These are phyloP conservation scores for Progne subis DNA, from an alignment of 2,113 vertebrate genomes.

Conservation along the genomic window DNA sequence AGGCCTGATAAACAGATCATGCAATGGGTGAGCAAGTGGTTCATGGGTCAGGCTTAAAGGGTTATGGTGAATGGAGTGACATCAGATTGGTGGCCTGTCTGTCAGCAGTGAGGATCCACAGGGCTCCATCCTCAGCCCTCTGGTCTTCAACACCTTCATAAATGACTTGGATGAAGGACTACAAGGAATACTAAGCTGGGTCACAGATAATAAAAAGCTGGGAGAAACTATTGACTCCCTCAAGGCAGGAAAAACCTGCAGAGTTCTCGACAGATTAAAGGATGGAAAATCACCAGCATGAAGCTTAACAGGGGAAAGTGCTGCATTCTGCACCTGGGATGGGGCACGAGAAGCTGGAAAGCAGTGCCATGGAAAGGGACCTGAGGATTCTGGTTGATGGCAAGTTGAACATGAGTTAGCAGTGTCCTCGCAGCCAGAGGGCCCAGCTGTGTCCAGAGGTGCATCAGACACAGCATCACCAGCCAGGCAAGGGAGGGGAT, in stretches of 20 bases:
- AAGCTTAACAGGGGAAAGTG: background rate
- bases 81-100: background rate
- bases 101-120: background rate
- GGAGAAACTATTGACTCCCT: background rate
- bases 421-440: background rate
- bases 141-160: background rate
- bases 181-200: background rate
- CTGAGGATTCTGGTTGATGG: accelerated
- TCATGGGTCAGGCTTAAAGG: accelerated
- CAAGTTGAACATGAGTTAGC: background rate
- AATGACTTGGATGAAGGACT: background rate
- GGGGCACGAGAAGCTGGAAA: background rate
- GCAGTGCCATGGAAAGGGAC: accelerated
- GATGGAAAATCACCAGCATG: too few relatives aligned
- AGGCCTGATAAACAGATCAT: background rate
- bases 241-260: background rate
- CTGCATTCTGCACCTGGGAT: background rate
- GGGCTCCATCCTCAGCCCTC: background rate
- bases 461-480: accelerated
- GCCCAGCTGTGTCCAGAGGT: accelerated
- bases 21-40: background rate
- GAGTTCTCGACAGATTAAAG: background rate
- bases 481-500: background rate
- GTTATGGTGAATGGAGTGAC: background rate
- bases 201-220: background rate